Conservation (phyloP, 2,797 vertebrate genomes). For the Antrozous pallidus region DNA sequence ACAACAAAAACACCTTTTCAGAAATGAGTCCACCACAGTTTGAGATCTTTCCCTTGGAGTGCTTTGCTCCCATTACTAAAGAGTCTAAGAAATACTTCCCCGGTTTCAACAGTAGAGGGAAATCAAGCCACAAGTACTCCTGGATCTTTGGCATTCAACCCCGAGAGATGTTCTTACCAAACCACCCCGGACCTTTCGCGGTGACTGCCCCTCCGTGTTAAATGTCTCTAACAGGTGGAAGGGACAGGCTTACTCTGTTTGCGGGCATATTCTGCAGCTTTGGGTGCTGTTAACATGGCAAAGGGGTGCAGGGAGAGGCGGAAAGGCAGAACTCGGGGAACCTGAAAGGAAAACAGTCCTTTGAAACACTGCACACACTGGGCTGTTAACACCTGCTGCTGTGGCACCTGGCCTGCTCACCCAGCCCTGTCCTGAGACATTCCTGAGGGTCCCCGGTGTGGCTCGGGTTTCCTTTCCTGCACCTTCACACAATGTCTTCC, state of each 20-base stretch:
- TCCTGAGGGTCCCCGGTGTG: rapidly evolving
- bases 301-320: slow-evolving; percentile 88
- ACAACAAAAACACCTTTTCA: neutral
- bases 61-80: neutral
- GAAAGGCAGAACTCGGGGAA: slow-evolving; percentile 78
- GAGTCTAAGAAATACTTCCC: neutral
- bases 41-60: neutral
- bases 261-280: slow-evolving; percentile 85
- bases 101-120: neutral
- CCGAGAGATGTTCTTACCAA: neutral
- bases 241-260: slow-evolving; percentile 84
- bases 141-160: neutral
- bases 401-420: neutral
- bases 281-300: slow-evolving; percentile 89
- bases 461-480: rapidly evolving
- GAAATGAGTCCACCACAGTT: neutral
- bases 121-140: neutral
- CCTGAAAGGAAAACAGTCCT: slow-evolving; percentile 76
- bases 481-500: neutral
- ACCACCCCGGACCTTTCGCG: neutral
- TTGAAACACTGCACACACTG: neutral
- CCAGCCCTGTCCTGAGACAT: neutral
- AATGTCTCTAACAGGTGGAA: neutral
- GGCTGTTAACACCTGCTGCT: neutral
- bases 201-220: neutral